These are phyloP conservation scores for Periplaneta americana DNA, from an alignment of 1,140 invertebrate genomes.

Conservation along the genomic window DNA sequence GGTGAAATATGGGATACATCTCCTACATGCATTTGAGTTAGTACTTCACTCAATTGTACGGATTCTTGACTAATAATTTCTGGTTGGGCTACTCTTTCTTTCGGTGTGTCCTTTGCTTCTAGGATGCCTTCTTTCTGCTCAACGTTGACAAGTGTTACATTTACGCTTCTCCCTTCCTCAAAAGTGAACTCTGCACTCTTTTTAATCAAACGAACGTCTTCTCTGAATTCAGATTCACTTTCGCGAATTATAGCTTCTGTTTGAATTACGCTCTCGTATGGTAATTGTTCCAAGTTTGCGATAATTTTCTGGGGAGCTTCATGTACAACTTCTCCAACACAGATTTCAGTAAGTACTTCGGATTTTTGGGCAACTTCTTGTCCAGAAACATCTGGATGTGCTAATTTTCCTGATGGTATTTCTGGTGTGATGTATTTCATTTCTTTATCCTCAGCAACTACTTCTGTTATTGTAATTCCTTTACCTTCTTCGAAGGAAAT, in stretches of 20 bases:
- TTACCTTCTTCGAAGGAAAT: constrained; percentile 29
- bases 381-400: constrained; percentile 32
- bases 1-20: constrained; percentile 3
- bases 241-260: constrained; percentile 43
- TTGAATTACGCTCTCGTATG: constrained; percentile 44
- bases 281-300: constrained; percentile 38
- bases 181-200: constrained; percentile 39
- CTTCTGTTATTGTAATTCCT: constrained; percentile 39
- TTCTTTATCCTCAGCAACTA: constrained; percentile 38
- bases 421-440: constrained; percentile 25
- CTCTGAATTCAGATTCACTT: constrained; percentile 41
- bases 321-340: constrained; percentile 30
- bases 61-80: constrained; percentile 21
- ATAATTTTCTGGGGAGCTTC: constrained; percentile 27
- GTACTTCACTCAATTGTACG: constrained; percentile 18
- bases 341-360: constrained; percentile 36
- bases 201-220: constrained; percentile 24
- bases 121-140: constrained; percentile 45
- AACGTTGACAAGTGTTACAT: constrained; percentile 37
- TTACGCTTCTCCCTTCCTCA: constrained; percentile 38
- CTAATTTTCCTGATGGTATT: constrained; percentile 23
- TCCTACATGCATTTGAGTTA: constrained; percentile 16
- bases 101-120: constrained; percentile 29
- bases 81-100: constrained; percentile 30
- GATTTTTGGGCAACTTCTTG: constrained; percentile 40